Conservation (phyloP, 1,140 invertebrate species). For the Drosophila dunni region DNA sequence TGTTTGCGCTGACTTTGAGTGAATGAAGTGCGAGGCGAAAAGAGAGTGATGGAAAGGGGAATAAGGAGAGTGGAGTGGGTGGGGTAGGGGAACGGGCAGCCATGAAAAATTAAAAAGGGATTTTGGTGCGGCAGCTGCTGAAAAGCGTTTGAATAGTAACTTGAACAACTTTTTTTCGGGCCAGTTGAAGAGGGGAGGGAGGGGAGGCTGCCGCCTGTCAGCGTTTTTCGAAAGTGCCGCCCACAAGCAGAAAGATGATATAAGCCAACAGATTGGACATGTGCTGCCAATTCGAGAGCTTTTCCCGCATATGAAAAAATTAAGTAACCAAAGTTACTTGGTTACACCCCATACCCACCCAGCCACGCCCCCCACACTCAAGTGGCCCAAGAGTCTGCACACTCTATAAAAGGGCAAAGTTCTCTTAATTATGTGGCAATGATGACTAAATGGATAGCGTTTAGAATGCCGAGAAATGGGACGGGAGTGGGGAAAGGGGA, state of each 20-base stretch:
- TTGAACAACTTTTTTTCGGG: constrained; percentile 66
- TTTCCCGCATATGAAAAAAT: background rate
- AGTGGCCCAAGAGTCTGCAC: constrained; percentile 2
- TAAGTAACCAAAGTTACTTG: constrained; percentile 32
- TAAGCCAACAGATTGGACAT: constrained; percentile 48
- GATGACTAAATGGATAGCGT: background rate
- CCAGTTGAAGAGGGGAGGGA: background rate
- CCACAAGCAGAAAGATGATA: constrained; percentile 43
- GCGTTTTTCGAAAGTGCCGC: constrained; percentile 43
- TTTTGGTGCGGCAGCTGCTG: constrained; percentile 71
- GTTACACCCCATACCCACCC: background rate
- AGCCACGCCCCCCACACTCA: background rate
- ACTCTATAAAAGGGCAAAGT: constrained; percentile 16
- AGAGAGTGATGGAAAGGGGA: background rate
- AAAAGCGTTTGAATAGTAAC: constrained; percentile 72
- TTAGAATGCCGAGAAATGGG: constrained; percentile 7
- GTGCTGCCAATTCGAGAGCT: constrained; percentile 41
- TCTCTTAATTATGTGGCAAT: constrained; percentile 51
- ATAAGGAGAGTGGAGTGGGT: constrained; percentile 5
- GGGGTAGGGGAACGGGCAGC: constrained; percentile 25
- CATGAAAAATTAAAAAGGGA: constrained; percentile 81
- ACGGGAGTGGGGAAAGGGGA: background rate
- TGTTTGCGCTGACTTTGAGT: constrained; percentile 75
- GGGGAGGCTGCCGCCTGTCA: constrained; percentile 13
- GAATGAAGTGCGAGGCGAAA: constrained; percentile 32